phyloP scores from a whole-genome alignment of 2,113 vertebrate species.

The Crotalus helleri region DNA sequence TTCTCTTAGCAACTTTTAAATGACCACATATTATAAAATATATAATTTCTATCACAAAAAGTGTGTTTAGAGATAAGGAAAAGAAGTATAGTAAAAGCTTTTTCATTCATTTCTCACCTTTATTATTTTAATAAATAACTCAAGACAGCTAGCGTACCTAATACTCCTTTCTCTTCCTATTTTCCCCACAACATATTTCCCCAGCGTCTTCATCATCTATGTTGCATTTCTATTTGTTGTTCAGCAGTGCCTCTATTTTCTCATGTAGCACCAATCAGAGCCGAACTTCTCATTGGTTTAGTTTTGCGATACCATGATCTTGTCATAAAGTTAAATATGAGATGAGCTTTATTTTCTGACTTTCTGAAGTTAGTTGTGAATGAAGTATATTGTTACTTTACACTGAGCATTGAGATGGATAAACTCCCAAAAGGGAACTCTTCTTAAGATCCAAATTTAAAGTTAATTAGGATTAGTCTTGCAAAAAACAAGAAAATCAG shows the following conservation, averaged over 20 bases:
- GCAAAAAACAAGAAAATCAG: neutral
- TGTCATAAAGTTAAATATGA: neutral
- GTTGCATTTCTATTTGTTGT: neutral
- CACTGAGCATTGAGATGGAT: neutral
- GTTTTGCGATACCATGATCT: neutral
- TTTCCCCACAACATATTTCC: too few relatives aligned
- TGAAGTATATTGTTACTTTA: neutral
- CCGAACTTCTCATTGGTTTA: constrained; percentile 21
- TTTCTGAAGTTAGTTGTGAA: neutral
- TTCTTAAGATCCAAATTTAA: neutral
- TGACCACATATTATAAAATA: neutral
- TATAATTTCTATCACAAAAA: neutral
- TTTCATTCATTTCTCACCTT: too few relatives aligned
- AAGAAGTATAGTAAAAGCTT: neutral
- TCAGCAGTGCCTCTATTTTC: neutral
- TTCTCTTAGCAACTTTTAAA: neutral
- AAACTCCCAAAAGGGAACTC: neutral
- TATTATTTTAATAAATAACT: too few relatives aligned
- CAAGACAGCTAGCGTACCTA: too few relatives aligned
- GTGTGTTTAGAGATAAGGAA: neutral
- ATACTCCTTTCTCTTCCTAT: too few relatives aligned
- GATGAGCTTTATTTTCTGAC: neutral
- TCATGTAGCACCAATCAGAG: neutral
- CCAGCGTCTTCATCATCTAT: neutral
- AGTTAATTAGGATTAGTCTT: neutral